phyloP scores from a whole-genome alignment of 2,888 invertebrate species.

The Podabrus alpinus region DNA sequence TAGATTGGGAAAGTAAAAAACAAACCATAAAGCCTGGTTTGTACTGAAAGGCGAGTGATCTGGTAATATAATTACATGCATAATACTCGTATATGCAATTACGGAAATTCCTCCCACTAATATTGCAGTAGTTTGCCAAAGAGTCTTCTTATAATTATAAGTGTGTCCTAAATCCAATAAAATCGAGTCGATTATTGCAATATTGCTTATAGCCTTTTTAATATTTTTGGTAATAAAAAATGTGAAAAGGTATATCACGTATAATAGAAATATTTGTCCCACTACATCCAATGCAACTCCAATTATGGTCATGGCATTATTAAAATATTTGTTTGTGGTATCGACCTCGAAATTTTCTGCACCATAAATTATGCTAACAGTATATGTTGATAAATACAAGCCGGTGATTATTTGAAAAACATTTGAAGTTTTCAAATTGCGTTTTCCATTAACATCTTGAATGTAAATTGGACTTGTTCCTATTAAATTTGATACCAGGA shows the following conservation, averaged over 20 bases:
- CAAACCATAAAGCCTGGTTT: constrained; percentile 14
- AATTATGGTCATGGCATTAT: constrained; percentile 26
- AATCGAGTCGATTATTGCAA: constrained; percentile 16
- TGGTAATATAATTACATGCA: constrained; percentile 6
- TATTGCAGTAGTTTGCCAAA: constrained; percentile 16
- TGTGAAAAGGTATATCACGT: constrained; percentile 16
- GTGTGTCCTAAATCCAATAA: constrained; percentile 12
- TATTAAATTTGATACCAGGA: constrained; percentile 14
- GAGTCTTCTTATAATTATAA: constrained; percentile 11
- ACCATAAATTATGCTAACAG: constrained; percentile 16
- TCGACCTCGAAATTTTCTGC: background rate
- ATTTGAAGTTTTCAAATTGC: constrained; percentile 16
- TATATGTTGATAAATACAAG: constrained; percentile 11
- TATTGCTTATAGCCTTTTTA: constrained; percentile 9
- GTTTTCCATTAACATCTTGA: constrained; percentile 11
- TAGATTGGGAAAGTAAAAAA: constrained; percentile 22
- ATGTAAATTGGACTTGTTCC: constrained; percentile 21
- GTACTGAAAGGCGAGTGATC: constrained; percentile 1
- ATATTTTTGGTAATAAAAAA: constrained; percentile 11
- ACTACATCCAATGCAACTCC: constrained; percentile 15
- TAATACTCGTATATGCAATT: constrained; percentile 8
- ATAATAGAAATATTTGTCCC: constrained; percentile 25
- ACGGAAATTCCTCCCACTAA: constrained; percentile 9
- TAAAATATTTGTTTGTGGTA: constrained; percentile 5
- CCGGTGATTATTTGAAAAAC: constrained; percentile 17